Evolutionary conservation across 30 jellyfish, hydroid and myxozoan genomes (phyloP).

Genomic region (Nemopilema nomurai): DNA sequence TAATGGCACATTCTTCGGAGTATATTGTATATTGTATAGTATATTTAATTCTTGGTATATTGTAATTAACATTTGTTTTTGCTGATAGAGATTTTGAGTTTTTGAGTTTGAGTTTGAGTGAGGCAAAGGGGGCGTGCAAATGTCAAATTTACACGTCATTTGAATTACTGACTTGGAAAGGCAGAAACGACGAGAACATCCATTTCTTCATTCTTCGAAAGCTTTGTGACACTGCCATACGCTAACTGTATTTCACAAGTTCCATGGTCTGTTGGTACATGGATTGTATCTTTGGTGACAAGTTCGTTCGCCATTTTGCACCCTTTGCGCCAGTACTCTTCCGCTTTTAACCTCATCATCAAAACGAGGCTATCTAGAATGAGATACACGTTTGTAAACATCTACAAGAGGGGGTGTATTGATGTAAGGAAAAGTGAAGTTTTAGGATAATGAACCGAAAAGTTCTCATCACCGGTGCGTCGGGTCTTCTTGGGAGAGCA

Average conservation of each 20-base stretch:
- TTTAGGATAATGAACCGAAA: slow-evolving; percentile 14
- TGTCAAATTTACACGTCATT: neutral
- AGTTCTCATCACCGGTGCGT: slow-evolving; percentile 82
- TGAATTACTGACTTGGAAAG: slow-evolving; percentile 54
- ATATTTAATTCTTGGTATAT: no score
- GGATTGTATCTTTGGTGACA: slow-evolving; percentile 19
- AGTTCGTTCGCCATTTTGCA: slow-evolving; percentile 26
- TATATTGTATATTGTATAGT: no score
- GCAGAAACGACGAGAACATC: slow-evolving; percentile 84
- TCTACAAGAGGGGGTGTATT: neutral
- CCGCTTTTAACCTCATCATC: slow-evolving; percentile 3
- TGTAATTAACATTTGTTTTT: no score
- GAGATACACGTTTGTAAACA: no score
- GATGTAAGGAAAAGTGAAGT: neutral
- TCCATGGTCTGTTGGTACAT: slow-evolving; percentile 66
- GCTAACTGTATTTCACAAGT: slow-evolving; percentile 54
- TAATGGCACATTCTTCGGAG: no score
- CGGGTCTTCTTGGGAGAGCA: slow-evolving; percentile 94
- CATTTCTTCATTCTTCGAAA: slow-evolving; percentile 39
- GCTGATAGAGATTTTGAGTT: no score
- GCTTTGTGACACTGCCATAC: slow-evolving; percentile 75
- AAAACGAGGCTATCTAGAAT: slow-evolving; percentile 6
- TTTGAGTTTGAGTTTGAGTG: neutral
- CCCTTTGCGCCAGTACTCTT: no score
- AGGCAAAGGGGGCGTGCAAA: neutral